Base-by-base conservation (phyloP, 2,113 vertebrate genomes). In the Girardinichthys multiradiatus region DNA sequence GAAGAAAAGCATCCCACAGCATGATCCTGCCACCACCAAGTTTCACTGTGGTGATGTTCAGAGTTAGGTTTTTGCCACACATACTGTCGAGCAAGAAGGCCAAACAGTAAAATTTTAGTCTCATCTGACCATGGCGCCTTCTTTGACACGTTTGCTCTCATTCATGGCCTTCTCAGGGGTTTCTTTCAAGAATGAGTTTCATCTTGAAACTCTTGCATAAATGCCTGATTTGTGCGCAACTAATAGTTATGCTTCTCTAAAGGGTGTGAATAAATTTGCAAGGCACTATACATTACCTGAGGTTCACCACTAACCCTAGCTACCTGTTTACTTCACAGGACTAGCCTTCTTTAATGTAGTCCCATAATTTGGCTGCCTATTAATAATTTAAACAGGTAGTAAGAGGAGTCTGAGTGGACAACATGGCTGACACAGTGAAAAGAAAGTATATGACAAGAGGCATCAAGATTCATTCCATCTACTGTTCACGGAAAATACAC, bases 331-430 rank as follows among this genome's bases (percentile, higher is more conserved):
- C 68, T 48, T 76, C 70, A 63, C 72, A 77, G 81, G 76, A 78
- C 57, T 60, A 60, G 5, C 0, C 33, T 66, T 61, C 81, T 37
- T 67, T 61, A 61, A 54, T 29, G 67, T 79, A 78, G 67, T 75
- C 70, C 48, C 75, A 72, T 85, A 33, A 81, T 29, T 37, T 54
- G 39, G 45, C 51, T 29, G 9, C 37, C 57, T 70, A 68, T 87
- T 26, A 88, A 86, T 83, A 71, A 82, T 85, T n/a, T 86, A 57
- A 88, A 81, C 48, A 69, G 35, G 60, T 48, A 42, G 65, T 28
- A 48, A 68, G 57, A 35, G 28, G 37, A 42, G 37, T 19, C 3
- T 65, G 24, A 39, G 63, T 29, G 15, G 60, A 73, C 21, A 31
- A 29, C 15, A 28, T 17, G 31, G 75, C 80, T 73, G 83, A 84